Conservation (phyloP, 2,888 invertebrate species). For the Microdon myrmicae region DNA sequence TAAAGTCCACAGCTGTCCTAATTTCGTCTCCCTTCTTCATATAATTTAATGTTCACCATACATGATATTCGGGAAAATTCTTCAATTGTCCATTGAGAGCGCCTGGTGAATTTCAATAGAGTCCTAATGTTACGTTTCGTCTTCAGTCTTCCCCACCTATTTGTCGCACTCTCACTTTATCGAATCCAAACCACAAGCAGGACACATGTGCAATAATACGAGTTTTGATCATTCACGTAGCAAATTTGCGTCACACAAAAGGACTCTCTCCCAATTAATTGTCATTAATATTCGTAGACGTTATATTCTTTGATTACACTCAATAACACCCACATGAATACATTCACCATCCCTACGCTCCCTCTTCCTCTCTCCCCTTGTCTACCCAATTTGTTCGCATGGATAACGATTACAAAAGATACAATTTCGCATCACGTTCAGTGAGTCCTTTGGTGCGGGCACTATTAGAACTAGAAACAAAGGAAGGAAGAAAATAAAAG, state of each 20-base stretch:
- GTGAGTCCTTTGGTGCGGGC: slow-evolving; percentile 7
- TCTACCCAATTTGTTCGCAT: slow-evolving; percentile 27
- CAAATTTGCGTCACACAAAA: slow-evolving; percentile 26
- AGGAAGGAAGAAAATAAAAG: slow-evolving; percentile 3
- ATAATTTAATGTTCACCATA: too few relatives aligned
- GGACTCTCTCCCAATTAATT: slow-evolving; percentile 40
- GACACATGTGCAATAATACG: neutral
- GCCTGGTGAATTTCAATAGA: too few relatives aligned
- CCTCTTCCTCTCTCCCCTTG: too few relatives aligned
- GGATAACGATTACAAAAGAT: slow-evolving; percentile 11
- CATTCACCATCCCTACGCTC: too few relatives aligned
- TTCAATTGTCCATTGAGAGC: too few relatives aligned
- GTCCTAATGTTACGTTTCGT: neutral
- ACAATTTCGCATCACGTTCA: slow-evolving; percentile 41
- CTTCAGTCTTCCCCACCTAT: neutral
- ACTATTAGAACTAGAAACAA: slow-evolving; percentile 12
- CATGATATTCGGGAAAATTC: too few relatives aligned
- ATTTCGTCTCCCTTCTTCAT: too few relatives aligned
- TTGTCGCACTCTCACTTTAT: neutral
- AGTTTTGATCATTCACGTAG: slow-evolving; percentile 21
- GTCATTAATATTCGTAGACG: slow-evolving; percentile 28
- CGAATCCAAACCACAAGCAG: slow-evolving; percentile 1
- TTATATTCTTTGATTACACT: slow-evolving; percentile 23
- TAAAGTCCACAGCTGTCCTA: too few relatives aligned
- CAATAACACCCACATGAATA: slow-evolving; percentile 30